A percentile compares a stretch with the other conserved stretches of the same genome.
Evolutionary conservation across 2,888 invertebrate genomes (phyloP).

Genomic region (Papilio demoleus): DNA sequence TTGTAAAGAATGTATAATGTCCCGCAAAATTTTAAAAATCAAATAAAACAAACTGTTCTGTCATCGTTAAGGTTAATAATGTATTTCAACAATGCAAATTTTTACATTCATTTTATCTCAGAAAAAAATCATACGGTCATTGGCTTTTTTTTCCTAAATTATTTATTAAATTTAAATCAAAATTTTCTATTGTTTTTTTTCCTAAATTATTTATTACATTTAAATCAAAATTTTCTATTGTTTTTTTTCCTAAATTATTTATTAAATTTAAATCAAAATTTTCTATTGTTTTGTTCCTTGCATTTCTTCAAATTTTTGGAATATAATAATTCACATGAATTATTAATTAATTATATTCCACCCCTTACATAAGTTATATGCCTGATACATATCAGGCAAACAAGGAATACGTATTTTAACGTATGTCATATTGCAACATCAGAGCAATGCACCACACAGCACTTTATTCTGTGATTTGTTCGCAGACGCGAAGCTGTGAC

Average conservation of each 20-base stretch:
- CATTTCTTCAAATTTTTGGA: no score
- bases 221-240: not conserved
- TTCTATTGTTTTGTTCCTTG: not conserved
- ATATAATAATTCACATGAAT: no score
- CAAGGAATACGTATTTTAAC: no score
- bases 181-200: not conserved
- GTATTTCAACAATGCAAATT: conserved; percentile 2
- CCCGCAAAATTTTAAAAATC: not conserved
- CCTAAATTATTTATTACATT: not conserved
- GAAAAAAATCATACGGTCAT: conserved; percentile 1
- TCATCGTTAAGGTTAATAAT: not conserved
- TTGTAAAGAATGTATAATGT: not conserved
- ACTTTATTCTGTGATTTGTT: conserved; percentile 7
- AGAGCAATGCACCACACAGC: not conserved
- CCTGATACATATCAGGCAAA: no score
- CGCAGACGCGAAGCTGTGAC: conserved; percentile 12
- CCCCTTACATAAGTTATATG: no score
- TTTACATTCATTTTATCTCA: not conserved
- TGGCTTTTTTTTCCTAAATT: not conserved
- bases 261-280: not conserved
- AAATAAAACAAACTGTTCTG: not conserved
- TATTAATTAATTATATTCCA: not conserved
- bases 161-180: not conserved
- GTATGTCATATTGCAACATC: not conserved
- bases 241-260: not conserved